Base-by-base conservation (phyloP, 2,888 invertebrate species). In the Dasypolia templi region DNA sequence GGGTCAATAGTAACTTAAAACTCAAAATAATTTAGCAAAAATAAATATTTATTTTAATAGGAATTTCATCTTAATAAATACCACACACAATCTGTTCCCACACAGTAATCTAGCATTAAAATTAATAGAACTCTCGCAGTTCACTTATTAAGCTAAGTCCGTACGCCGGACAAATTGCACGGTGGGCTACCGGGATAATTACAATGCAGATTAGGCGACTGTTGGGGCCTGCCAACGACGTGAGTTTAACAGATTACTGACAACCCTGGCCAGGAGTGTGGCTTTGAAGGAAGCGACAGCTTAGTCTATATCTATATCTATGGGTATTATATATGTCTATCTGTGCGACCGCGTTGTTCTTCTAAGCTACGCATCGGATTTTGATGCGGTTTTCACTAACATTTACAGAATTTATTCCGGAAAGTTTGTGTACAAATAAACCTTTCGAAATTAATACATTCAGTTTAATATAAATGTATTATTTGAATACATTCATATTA, bases 181-280 rank as follows among this genome's bases (percentile, higher is more conserved):
- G 79, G 64, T 44, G 56, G 58, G 53, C 78, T 74, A 81, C 88
- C 83, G 83, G 81, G 81, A 86, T 89, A 86, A 88, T 89, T 86
- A 86, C 86, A 83, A 86, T 87, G 84, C 84, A 86, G 89, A 88
- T 89, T 89, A 89, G 82, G 71, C 68, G 70, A 77, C 85, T 79
- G 81, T 83, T 88, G 88, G 87, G 82, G 51, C 67, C 65, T 81
- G 85, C 88, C 87, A 89, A 82, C 68, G 67, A 79, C 69, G 79
- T 63, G 73, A 85, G 81, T 82, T 85, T 85, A 83, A 83, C 77
- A 83, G 82, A 79, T 88, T 85, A 85, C 81, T 75, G 71, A 49
- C 72, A 77, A 79, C 62, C 56, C 55, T 64, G 72, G 29, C 62
- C 59, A 63, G 14, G 29, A 49, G 62, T 76, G 62, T 42, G 72